phyloP scores from a whole-genome alignment of 2,888 invertebrate species.

The Linnaemya vulpina region DNA sequence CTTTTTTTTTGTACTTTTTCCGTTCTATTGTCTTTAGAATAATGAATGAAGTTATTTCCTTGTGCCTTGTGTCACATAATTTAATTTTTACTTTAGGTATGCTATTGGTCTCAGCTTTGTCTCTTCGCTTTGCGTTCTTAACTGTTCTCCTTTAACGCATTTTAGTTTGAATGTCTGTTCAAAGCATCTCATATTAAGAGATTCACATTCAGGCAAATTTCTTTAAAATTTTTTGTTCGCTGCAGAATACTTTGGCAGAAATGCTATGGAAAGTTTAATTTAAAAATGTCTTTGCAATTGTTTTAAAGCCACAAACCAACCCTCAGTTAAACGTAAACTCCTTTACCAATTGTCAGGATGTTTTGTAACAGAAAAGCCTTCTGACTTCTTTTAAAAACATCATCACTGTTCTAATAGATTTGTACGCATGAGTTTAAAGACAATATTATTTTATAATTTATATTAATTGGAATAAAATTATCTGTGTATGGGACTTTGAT shows the following conservation, averaged over 20 bases:
- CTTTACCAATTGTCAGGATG: constrained; percentile 30
- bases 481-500: no score
- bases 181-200: constrained; percentile 25
- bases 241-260: constrained; percentile 18
- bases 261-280: constrained; percentile 23
- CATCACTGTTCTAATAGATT: no score
- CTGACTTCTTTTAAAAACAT: neutral
- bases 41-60: constrained; percentile 68
- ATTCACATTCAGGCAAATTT: constrained; percentile 51
- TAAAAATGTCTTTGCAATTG: constrained; percentile 30
- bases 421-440: no score
- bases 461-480: no score
- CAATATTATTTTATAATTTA: no score
- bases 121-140: constrained; percentile 17
- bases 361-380: constrained; percentile 17
- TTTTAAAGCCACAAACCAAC: neutral
- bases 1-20: constrained; percentile 19
- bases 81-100: constrained; percentile 66
- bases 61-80: constrained; percentile 68
- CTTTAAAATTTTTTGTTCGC: constrained; percentile 13
- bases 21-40: constrained; percentile 62
- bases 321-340: neutral
- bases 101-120: constrained; percentile 33
- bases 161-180: constrained; percentile 21
- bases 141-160: constrained; percentile 3